phyloP scores from a whole-genome alignment of 2,888 invertebrate species.

The Coelopa pilipes region DNA sequence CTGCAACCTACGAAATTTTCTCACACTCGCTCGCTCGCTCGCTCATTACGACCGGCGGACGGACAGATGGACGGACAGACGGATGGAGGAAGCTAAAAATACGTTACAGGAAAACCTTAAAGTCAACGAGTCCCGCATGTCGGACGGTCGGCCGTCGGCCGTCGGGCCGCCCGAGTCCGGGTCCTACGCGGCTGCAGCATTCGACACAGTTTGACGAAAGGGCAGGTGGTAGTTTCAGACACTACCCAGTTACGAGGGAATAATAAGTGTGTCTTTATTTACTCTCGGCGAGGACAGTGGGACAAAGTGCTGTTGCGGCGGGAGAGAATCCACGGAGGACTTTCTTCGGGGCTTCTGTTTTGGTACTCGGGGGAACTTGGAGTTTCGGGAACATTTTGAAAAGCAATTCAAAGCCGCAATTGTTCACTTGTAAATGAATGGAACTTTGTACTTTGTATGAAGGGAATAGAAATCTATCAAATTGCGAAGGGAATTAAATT shows the following conservation, averaged over 20 bases:
- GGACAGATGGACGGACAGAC: background rate
- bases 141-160: slow-evolving; percentile 42
- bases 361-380: no score
- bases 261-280: slow-evolving; percentile 41
- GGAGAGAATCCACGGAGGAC: no score
- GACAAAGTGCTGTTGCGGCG: background rate
- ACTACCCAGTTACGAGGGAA: slow-evolving; percentile 26
- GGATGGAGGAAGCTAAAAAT: slow-evolving; percentile 13
- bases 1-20: slow-evolving; percentile 64
- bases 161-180: slow-evolving; percentile 24
- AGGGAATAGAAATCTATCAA: no score
- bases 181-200: slow-evolving; percentile 54
- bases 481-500: no score
- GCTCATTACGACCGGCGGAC: slow-evolving; percentile 10
- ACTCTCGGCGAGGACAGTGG: slow-evolving; percentile 56
- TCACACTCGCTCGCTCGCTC: slow-evolving; percentile 56
- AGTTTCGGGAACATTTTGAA: no score
- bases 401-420: no score
- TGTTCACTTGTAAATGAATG: no score
- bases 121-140: slow-evolving; percentile 13
- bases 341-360: no score
- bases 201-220: slow-evolving; percentile 56
- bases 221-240: slow-evolving; percentile 61
- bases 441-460: no score
- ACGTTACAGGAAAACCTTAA: slow-evolving; percentile 8